A percentile compares a stretch with the other conserved stretches of the same genome.
These are phyloP conservation scores for Microcaecilia unicolor DNA, from an alignment of 2,797 vertebrate species.

Conservation along the genomic window DNA sequence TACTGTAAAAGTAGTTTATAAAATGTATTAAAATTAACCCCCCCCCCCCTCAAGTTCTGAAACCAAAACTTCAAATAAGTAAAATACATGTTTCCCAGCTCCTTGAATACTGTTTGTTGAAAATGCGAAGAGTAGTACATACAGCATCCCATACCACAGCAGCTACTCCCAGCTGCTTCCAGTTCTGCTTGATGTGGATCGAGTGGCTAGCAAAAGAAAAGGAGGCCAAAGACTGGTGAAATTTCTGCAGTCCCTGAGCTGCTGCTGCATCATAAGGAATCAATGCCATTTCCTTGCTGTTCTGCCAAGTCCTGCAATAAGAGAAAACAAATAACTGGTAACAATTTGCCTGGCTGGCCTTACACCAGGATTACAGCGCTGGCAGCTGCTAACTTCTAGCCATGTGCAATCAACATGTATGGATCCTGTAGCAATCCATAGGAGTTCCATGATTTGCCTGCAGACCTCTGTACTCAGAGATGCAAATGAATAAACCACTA, in stretches of 20 bases:
- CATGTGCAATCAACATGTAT: background rate
- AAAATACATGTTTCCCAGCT: too few species aligned
- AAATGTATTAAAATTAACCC: too few species aligned
- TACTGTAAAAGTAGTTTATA: too few species aligned
- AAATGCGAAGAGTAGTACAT: slow-evolving; percentile 32
- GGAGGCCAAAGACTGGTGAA: slow-evolving; percentile 65
- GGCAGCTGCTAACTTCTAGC: too few species aligned
- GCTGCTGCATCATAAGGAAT: slow-evolving; percentile 46
- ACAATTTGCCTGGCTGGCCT: too few species aligned
- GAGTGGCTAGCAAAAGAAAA: slow-evolving; percentile 69
- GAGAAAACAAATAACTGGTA: background rate
- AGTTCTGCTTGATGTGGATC: slow-evolving; percentile 76
- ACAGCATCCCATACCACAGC: slow-evolving; percentile 96
- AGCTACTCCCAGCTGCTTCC: slow-evolving; percentile 78
- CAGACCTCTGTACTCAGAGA: background rate
- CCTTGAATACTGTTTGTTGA: too few species aligned
- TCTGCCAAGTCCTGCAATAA: background rate
- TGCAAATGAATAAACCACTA: too few species aligned
- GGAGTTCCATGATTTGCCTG: background rate
- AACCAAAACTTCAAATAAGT: too few species aligned
- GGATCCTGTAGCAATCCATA: background rate
- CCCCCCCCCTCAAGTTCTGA: too few species aligned
- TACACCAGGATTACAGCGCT: too few species aligned
- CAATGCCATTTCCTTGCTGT: slow-evolving; percentile 39
- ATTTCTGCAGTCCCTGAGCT: slow-evolving; percentile 57